Conservation (phyloP, 2,113 vertebrate species). For the Carollia perspicillata region DNA sequence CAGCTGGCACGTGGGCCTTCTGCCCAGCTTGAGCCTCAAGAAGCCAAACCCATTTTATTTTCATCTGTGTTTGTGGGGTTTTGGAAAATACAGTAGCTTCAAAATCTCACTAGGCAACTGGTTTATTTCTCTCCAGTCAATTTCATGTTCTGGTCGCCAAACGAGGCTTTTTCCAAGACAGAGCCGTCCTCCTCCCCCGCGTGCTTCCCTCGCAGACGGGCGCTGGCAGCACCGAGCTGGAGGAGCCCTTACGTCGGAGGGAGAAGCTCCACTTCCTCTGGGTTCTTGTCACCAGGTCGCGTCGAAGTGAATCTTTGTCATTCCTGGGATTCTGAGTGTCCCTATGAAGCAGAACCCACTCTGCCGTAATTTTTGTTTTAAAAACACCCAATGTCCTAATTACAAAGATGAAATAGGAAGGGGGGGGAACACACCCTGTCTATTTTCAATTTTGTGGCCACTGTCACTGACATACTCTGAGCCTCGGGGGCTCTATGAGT, state of each 20-base stretch:
- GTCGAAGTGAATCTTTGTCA: background rate
- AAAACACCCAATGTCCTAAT: background rate
- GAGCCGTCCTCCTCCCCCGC: background rate
- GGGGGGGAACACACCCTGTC: background rate
- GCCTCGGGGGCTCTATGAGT: background rate
- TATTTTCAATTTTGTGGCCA: background rate
- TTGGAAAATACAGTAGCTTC: background rate
- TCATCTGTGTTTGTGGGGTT: background rate
- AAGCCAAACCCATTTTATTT: background rate
- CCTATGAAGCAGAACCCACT: background rate
- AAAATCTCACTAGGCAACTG: background rate
- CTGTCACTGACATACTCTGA: background rate
- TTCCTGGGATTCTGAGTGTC: background rate
- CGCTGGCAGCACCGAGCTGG: too few relatives aligned
- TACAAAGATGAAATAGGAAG: background rate
- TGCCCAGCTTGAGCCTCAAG: background rate
- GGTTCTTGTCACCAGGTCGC: too few relatives aligned
- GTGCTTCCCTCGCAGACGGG: background rate
- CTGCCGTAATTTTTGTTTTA: background rate
- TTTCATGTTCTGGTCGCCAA: background rate
- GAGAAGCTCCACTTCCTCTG: background rate
- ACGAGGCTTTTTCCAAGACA: background rate
- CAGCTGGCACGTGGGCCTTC: background rate
- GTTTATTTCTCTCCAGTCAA: background rate
- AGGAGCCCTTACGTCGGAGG: background rate